These are phyloP conservation scores for Spilogale gracilis DNA, from an alignment of 2,113 vertebrate genomes.

Conservation along the genomic window DNA sequence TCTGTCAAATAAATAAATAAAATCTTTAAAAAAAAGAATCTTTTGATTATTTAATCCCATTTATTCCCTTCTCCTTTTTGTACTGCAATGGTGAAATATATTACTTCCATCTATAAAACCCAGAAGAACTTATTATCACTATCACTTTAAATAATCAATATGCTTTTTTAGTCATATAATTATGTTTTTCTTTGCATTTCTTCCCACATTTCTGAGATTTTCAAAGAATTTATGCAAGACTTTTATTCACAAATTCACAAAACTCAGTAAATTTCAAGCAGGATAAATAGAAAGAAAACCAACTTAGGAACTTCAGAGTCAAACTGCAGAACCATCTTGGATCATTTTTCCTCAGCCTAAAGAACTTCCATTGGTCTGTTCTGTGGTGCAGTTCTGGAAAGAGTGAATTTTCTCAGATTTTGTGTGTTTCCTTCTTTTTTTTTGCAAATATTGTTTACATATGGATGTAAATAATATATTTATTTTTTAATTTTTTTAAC, in stretches of 20 bases:
- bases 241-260: constrained; percentile 7
- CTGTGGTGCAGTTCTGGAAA: neutral
- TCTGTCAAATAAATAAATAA: no score
- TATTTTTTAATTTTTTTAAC: no score
- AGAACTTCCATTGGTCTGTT: neutral
- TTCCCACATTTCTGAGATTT: neutral
- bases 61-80: neutral
- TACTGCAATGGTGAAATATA: neutral
- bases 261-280: neutral
- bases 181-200: neutral
- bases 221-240: neutral
- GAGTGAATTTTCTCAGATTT: neutral
- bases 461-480: no score
- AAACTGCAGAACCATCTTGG: neutral
- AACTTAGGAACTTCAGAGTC: neutral
- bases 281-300: neutral
- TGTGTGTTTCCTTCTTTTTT: neutral
- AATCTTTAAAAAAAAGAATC: neutral
- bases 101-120: neutral
- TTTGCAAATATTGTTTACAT: no score
- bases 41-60: neutral
- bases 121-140: neutral
- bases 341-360: neutral
- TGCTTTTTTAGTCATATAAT: neutral
- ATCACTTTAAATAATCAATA: constrained; percentile 5